Base-by-base conservation (phyloP, 2,888 invertebrate species). In the Phymatocera aterrima region DNA sequence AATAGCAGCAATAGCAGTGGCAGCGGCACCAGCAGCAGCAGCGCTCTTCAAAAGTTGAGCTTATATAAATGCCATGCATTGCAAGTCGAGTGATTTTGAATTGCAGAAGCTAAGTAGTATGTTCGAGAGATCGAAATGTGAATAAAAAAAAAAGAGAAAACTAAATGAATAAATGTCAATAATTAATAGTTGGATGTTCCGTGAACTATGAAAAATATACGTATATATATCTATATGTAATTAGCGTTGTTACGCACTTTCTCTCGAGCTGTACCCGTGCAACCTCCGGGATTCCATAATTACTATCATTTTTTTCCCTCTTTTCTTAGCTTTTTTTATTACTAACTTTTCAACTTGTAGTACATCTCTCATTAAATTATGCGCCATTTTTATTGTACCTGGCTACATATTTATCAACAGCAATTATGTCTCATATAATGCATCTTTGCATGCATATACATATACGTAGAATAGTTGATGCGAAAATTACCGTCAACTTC, bases 241-340 rank as follows among this genome's bases (percentile, higher is more conserved):
- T 72, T 72, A 51, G 34, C 34, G n/a, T n/a, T 51, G 31, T 51
- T 72, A 72, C 72, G 51, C 48, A 72, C 72, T 72, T 72, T 72
- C 72, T 72, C 72, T 51, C 18, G 3, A n/a, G 31, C 72, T 28
- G 15, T 57, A 15, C 57, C 57, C n/a, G 31, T 28, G 34, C 18
- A 12, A 51, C 34, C n/a, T 51, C 28, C 51, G 2, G 72, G 46
- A 46, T 68, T 68, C 31, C 18, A 18, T 21, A 4, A 46, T 24
- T n/a, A n/a, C n/a, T n/a, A n/a, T n/a, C n/a, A n/a, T n/a, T n/a
- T n/a, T n/a, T 18, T 61, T 61, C 60, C 21, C 8, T 18, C 1
- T 28, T 64, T 18, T 37, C 37, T 64, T 18, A n/a, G 34, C 15
- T 37, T 37, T 51, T 51, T 64, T 64, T 46, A 46, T 8, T 21